Evolutionary conservation across 2,113 vertebrate genomes (phyloP).

Genomic region (Pantherophis guttatus): DNA sequence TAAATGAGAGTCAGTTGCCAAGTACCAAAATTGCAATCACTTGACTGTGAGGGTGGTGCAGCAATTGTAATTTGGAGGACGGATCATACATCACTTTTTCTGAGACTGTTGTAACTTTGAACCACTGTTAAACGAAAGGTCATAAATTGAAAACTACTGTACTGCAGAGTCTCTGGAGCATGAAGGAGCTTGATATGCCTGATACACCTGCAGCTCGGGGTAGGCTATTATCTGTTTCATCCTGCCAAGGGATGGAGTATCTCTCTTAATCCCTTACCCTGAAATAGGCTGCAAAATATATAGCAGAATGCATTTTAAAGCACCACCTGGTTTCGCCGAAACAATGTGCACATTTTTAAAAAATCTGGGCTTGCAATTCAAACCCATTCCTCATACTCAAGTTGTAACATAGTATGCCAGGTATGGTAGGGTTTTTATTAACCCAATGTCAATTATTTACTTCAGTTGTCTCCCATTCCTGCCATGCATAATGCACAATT

Average conservation of each 20-base stretch:
- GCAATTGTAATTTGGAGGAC: neutral
- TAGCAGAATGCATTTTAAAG: no score
- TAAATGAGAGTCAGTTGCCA: neutral
- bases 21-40: neutral
- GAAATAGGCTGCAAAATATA: neutral
- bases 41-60: neutral
- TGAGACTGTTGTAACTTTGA: neutral
- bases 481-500: neutral
- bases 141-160: neutral
- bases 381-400: neutral
- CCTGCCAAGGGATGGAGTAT: neutral
- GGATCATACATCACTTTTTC: neutral
- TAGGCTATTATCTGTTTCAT: neutral
- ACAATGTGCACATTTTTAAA: neutral
- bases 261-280: neutral
- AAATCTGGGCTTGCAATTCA: neutral
- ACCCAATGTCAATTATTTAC: constrained; percentile 13
- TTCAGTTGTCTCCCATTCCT: constrained; percentile 6
- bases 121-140: neutral
- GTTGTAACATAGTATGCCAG: neutral
- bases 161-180: neutral
- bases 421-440: neutral
- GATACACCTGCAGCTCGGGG: neutral
- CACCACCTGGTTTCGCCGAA: neutral
- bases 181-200: neutral